Conservation (phyloP, 2,888 invertebrate species). For the Augochlorella aurata region DNA sequence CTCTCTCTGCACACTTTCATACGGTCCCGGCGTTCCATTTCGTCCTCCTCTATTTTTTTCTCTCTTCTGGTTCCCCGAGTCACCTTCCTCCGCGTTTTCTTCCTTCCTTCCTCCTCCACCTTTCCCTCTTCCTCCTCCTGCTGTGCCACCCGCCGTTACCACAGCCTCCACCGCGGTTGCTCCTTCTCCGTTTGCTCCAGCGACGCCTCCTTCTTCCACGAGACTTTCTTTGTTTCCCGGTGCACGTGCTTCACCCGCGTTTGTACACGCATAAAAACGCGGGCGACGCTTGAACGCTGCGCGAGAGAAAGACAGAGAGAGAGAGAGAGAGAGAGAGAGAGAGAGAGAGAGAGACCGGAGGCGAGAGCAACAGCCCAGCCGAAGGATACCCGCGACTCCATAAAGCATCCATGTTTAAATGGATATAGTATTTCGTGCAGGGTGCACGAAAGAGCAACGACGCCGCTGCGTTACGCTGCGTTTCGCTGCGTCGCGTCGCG, state of each 20-base stretch:
- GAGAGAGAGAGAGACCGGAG: constrained; percentile 26
- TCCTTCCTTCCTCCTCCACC: constrained; percentile 18
- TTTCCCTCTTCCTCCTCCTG: constrained; percentile 20
- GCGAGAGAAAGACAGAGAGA: background rate
- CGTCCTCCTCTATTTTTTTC: constrained; percentile 51
- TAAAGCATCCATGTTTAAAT: constrained; percentile 63
- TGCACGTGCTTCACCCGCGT: constrained; percentile 69
- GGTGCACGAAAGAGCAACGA: constrained; percentile 42
- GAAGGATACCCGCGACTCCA: constrained; percentile 62
- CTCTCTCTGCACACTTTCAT: constrained; percentile 38
- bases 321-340: background rate
- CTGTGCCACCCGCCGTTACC: background rate
- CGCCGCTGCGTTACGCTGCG: constrained; percentile 41
- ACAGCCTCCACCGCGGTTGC: constrained; percentile 28
- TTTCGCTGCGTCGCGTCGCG: constrained; percentile 6
- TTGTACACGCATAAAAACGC: constrained; percentile 55
- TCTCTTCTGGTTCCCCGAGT: constrained; percentile 37
- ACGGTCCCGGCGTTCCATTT: constrained; percentile 55
- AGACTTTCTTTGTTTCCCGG: constrained; percentile 66
- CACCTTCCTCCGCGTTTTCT: constrained; percentile 45
- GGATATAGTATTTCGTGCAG: constrained; percentile 62
- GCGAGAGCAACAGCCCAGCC: constrained; percentile 32
- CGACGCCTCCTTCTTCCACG: constrained; percentile 56
- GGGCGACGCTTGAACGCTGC: constrained; percentile 1
- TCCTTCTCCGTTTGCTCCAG: constrained; percentile 35